Conservation (phyloP, 53 echinoderm and acorn worm genomes). For the Apostichopus leukothele region DNA sequence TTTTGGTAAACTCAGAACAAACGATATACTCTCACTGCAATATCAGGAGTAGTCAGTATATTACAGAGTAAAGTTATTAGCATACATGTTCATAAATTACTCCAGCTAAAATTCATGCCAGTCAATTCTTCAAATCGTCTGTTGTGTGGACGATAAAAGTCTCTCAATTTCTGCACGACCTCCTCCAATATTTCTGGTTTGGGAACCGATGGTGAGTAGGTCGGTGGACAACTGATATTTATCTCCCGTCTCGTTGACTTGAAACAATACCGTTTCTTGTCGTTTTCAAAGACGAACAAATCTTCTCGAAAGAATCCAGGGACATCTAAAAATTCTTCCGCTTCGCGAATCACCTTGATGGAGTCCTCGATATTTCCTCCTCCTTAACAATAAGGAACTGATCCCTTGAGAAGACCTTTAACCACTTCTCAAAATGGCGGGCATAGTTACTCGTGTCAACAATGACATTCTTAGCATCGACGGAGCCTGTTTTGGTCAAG, state of each 20-base stretch:
- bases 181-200: not conserved
- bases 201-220: not conserved
- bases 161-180: conserved; percentile 19
- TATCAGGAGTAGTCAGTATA: too few relatives aligned
- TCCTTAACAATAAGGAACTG: conserved; percentile 33
- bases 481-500: not conserved
- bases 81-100: not conserved
- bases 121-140: conserved; percentile 30
- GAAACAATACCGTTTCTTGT: not conserved
- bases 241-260: not conserved
- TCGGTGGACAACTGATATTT: not conserved
- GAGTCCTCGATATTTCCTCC: conserved; percentile 14
- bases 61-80: too few relatives aligned
- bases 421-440: conserved; percentile 33
- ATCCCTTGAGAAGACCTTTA: not conserved
- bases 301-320: conserved; percentile 7
- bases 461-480: not conserved
- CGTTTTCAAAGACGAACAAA: conserved; percentile 14
- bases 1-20: too few relatives aligned
- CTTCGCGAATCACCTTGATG: not conserved
- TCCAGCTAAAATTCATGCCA: conserved; percentile 26
- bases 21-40: too few relatives aligned
- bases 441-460: conserved; percentile 33
- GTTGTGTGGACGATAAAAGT: conserved; percentile 40
- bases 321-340: conserved; percentile 17